A percentile compares a stretch with the other conserved stretches of the same genome.
These are phyloP conservation scores for Macroteleia sp. DNA, from an alignment of 2,888 invertebrate genomes.

Conservation along the genomic window DNA sequence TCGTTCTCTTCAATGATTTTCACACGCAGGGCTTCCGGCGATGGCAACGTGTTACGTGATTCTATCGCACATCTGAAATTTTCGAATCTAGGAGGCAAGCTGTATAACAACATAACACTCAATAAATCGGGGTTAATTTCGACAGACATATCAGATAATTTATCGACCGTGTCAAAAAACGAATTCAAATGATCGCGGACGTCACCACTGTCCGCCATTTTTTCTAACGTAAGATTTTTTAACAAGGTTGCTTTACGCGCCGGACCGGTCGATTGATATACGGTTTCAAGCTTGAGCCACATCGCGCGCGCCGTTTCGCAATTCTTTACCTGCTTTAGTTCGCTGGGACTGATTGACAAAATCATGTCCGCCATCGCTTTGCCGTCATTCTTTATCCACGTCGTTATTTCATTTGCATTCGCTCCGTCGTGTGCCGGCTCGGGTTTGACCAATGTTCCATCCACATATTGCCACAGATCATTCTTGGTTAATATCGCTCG, in stretches of 20 bases:
- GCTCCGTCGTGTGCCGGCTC: not conserved
- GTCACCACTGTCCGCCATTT: constrained; percentile 10
- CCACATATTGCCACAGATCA: not conserved
- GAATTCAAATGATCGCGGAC: constrained; percentile 8
- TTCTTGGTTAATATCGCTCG: not conserved
- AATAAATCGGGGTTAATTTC: constrained; percentile 32
- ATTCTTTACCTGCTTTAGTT: constrained; percentile 20
- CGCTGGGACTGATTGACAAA: not conserved
- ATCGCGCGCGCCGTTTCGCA: not conserved
- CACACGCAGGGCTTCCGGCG: constrained; percentile 36
- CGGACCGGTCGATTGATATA: constrained; percentile 7
- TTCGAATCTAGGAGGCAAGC: constrained; percentile 42
- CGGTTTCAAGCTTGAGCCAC: not conserved
- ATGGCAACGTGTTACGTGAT: constrained; percentile 16
- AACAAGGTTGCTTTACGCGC: not conserved
- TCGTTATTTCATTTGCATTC: not conserved
- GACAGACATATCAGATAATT: constrained; percentile 43
- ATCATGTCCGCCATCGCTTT: not conserved
- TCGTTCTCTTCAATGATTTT: constrained; percentile 50
- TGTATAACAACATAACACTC: constrained; percentile 35
- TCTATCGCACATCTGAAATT: constrained; percentile 47
- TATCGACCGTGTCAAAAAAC: constrained; percentile 44
- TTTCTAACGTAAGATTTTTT: not conserved
- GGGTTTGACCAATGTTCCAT: not conserved
- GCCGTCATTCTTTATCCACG: not conserved